phyloP scores from a whole-genome alignment of 1,140 invertebrate genomes.

The Scaptomyza montana region DNA sequence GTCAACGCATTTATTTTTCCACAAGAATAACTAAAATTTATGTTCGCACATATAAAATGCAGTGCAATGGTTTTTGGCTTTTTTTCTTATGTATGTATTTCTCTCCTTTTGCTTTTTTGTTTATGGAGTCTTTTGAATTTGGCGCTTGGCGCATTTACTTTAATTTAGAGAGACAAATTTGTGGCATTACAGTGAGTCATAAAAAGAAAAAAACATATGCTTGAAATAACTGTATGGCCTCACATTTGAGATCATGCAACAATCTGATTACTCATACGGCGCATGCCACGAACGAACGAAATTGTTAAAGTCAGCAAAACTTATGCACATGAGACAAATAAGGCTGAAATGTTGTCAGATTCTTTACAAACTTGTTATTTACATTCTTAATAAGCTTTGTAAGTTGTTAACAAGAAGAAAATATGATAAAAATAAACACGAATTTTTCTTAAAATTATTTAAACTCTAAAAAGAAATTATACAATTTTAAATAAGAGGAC shows the following conservation, averaged over 20 bases:
- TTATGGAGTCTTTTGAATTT: constrained; percentile 35
- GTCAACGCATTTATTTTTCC: constrained; percentile 27
- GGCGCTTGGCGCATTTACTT: constrained; percentile 57
- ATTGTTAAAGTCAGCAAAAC: constrained; percentile 62
- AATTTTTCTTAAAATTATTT: no score
- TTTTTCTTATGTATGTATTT: background rate
- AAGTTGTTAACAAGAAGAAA: no score
- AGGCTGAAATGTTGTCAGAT: background rate
- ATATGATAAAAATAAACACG: no score
- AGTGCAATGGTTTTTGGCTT: constrained; percentile 24
- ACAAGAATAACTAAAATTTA: constrained; percentile 54
- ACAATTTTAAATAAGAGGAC: no score
- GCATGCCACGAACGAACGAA: constrained; percentile 34
- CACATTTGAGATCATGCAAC: constrained; percentile 62
- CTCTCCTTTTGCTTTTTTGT: background rate
- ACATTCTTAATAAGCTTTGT: no score
- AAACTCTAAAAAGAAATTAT: no score
- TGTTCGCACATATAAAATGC: constrained; percentile 32
- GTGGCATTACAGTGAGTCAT: constrained; percentile 39
- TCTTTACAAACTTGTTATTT: no score
- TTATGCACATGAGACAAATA: constrained; percentile 9
- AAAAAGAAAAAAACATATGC: constrained; percentile 43
- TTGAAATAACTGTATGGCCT: constrained; percentile 15
- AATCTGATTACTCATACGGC: constrained; percentile 77
- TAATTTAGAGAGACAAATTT: constrained; percentile 70